Percentiles rank a stretch among this genome's conserved stretches.
Evolutionary conservation across 2,113 vertebrate genomes (phyloP).

Genomic region (Tenrec ecaudatus): DNA sequence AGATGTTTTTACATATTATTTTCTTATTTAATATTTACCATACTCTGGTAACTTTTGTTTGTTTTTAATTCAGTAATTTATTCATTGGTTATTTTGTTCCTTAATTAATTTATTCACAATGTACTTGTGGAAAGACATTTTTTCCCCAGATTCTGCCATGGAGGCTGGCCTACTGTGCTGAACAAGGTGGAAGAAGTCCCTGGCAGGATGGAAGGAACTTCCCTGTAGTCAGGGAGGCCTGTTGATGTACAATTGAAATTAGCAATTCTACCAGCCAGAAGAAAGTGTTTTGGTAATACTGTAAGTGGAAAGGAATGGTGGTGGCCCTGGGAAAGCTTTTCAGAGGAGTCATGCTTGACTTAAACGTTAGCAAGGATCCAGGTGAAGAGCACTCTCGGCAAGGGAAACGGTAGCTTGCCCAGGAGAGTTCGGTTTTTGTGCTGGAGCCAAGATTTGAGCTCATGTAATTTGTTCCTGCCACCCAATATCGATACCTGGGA

Average conservation of each 20-base stretch:
- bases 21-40: background rate
- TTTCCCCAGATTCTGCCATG: background rate
- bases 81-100: background rate
- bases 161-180: background rate
- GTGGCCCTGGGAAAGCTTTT: background rate
- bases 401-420: background rate
- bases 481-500: background rate
- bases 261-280: background rate
- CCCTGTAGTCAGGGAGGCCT: background rate
- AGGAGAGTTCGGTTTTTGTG: background rate
- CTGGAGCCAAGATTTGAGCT: background rate
- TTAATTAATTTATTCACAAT: constrained; percentile 29
- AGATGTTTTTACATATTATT: background rate
- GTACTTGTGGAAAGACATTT: background rate
- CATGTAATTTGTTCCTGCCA: background rate
- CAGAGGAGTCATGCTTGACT: background rate
- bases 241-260: background rate
- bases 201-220: background rate
- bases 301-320: background rate
- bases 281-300: background rate
- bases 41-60: background rate
- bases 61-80: background rate
- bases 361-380: background rate
- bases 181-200: background rate
- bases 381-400: background rate